These are phyloP conservation scores for Drosophila leonis DNA, from an alignment of 2,888 invertebrate species.

Conservation along the genomic window DNA sequence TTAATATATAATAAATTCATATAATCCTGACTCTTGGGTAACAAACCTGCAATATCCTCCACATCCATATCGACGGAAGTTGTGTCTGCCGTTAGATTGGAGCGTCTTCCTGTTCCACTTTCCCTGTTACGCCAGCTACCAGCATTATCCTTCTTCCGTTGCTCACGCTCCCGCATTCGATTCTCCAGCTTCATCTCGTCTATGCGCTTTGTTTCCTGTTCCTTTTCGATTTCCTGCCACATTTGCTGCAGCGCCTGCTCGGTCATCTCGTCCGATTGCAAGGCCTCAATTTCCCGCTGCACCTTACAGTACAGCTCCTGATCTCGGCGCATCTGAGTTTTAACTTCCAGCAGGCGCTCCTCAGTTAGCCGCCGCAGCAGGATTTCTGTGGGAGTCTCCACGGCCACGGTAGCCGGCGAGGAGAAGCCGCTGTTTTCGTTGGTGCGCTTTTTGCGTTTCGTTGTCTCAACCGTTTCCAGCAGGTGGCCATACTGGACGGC, in stretches of 20 bases:
- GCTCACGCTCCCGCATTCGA: conserved; percentile 87
- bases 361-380: conserved; percentile 91
- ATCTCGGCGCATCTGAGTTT: conserved; percentile 89
- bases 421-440: conserved; percentile 62
- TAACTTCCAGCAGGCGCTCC: conserved; percentile 92
- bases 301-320: conserved; percentile 91
- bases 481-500: conserved; percentile 95
- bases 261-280: conserved; percentile 86
- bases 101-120: conserved; percentile 29
- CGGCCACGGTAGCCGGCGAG: conserved; percentile 75
- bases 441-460: conserved; percentile 84
- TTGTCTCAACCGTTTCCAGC: conserved; percentile 95
- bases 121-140: conserved; percentile 86
- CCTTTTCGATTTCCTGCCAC: conserved; percentile 91
- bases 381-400: conserved; percentile 90
- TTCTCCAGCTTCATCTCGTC: conserved; percentile 86
- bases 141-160: conserved; percentile 88
- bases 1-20: not conserved
- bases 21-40: not conserved
- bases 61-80: conserved; percentile 82
- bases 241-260: conserved; percentile 92
- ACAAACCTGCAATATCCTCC: conserved; percentile 70
- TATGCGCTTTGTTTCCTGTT: conserved; percentile 89
- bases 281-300: conserved; percentile 87
- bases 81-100: conserved; percentile 67